A percentile compares a stretch with the other conserved stretches of the same genome.
phyloP scores from a whole-genome alignment of 2,797 vertebrate genomes.

The Takifugu ocellatus region DNA sequence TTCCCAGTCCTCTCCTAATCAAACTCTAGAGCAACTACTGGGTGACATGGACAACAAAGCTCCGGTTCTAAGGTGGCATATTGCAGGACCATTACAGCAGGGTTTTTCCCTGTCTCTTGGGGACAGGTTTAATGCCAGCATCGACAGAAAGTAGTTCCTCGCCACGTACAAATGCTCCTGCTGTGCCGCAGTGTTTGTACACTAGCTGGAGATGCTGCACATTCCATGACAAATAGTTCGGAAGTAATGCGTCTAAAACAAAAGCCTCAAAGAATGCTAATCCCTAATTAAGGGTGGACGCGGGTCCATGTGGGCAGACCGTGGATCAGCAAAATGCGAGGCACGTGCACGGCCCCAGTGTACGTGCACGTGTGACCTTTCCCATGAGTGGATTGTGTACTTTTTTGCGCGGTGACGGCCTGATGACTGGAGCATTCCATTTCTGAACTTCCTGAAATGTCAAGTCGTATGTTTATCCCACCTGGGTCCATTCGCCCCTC shows the following conservation, averaged over 20 bases:
- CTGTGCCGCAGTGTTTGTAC: slow-evolving; percentile 60
- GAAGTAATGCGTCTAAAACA: slow-evolving; percentile 79
- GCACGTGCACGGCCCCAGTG: slow-evolving; percentile 18
- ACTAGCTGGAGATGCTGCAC: slow-evolving; percentile 55
- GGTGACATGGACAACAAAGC: slow-evolving; percentile 6
- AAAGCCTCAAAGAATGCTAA: slow-evolving; percentile 72
- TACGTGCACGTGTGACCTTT: slow-evolving; percentile 5
- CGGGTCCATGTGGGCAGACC: slow-evolving; percentile 40
- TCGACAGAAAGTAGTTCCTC: slow-evolving; percentile 29
- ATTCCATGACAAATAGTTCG: slow-evolving; percentile 82
- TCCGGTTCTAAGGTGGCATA: neutral
- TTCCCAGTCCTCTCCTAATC: neutral
- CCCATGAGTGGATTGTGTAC: slow-evolving; percentile 5
- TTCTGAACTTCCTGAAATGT: slow-evolving; percentile 57
- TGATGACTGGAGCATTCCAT: slow-evolving; percentile 1
- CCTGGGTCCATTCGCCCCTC: slow-evolving; percentile 27
- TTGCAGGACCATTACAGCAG: slow-evolving; percentile 22
- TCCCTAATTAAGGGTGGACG: slow-evolving; percentile 66
- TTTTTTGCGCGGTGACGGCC: slow-evolving; percentile 8
- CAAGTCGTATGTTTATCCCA: slow-evolving; percentile 59
- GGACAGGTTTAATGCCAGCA: slow-evolving; percentile 32
- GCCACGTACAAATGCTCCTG: slow-evolving; percentile 60
- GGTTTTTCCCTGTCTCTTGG: slow-evolving; percentile 22
- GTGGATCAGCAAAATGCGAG: slow-evolving; percentile 53
- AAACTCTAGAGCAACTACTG: neutral